These are phyloP conservation scores for Camptogramma bilineatum DNA, from an alignment of 2,888 invertebrate genomes.

Conservation along the genomic window DNA sequence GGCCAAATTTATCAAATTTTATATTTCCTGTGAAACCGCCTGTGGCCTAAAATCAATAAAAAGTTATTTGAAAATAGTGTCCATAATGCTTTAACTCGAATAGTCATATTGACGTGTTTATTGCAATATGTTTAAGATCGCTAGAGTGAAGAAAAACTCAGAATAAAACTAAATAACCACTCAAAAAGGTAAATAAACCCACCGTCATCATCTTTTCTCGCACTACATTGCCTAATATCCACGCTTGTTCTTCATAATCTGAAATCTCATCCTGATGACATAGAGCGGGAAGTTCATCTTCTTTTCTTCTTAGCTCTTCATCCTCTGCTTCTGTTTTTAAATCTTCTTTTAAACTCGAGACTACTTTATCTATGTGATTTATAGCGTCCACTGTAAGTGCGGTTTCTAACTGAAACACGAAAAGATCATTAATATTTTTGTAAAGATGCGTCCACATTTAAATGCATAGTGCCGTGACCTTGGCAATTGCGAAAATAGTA, in stretches of 20 bases:
- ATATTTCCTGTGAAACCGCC: slow-evolving; percentile 88
- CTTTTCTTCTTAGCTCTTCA: slow-evolving; percentile 13
- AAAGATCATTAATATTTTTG: not conserved
- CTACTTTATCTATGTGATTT: slow-evolving; percentile 66
- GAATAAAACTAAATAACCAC: no score
- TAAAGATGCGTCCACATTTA: not conserved
- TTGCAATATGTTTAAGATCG: no score
- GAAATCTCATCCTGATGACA: slow-evolving; percentile 88
- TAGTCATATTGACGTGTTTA: no score
- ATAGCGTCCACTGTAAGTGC: slow-evolving; percentile 73
- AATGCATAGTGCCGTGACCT: no score
- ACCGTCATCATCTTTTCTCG: slow-evolving; percentile 55
- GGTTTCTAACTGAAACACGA: slow-evolving; percentile 65
- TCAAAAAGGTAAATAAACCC: no score
- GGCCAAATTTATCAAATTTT: slow-evolving; percentile 88
- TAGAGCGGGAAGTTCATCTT: slow-evolving; percentile 84
- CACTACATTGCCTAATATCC: slow-evolving; percentile 58
- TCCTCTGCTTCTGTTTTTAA: slow-evolving; percentile 2
- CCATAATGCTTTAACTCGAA: no score
- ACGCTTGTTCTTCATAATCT: slow-evolving; percentile 61
- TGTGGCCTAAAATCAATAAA: slow-evolving; percentile 70
- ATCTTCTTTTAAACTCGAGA: slow-evolving; percentile 43
- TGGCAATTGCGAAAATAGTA: no score
- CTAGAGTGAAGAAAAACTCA: no score
- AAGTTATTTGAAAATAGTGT: not conserved